phyloP scores from a whole-genome alignment of 2,113 vertebrate genomes.

The Geococcyx californianus region DNA sequence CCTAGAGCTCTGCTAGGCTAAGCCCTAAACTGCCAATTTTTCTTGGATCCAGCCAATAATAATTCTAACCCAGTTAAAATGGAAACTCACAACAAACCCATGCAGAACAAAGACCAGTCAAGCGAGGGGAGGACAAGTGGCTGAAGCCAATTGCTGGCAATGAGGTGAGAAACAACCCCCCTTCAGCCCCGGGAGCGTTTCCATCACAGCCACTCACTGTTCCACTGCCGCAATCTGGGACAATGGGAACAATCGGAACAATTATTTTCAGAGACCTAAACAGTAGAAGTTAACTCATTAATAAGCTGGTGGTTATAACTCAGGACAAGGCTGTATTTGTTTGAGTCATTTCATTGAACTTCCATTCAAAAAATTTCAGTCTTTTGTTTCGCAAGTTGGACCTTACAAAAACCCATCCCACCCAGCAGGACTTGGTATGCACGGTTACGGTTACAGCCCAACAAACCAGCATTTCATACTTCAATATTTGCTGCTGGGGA shows the following conservation, averaged over 20 bases:
- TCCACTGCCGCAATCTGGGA: neutral
- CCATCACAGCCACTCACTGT: neutral
- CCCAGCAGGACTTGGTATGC: neutral
- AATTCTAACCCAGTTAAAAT: neutral
- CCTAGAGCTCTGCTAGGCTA: neutral
- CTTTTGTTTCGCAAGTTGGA: neutral
- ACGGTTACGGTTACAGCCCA: neutral
- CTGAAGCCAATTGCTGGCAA: neutral
- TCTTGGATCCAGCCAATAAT: neutral
- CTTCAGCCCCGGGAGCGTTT: neutral
- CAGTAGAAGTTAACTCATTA: slow-evolving; percentile 13
- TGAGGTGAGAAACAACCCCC: neutral
- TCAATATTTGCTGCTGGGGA: neutral
- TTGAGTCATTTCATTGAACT: neutral
- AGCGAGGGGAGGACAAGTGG: accelerated
- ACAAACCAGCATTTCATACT: neutral
- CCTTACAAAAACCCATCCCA: neutral
- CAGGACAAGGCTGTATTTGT: slow-evolving; percentile 46
- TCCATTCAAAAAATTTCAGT: slow-evolving; percentile 16
- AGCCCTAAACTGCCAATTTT: neutral
- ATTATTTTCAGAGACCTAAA: neutral
- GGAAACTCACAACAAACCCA: neutral
- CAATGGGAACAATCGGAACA: neutral
- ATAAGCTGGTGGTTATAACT: neutral
- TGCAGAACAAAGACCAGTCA: neutral